These are phyloP conservation scores for Antidorcas marsupialis DNA, from an alignment of 2,113 vertebrate genomes.

Conservation along the genomic window DNA sequence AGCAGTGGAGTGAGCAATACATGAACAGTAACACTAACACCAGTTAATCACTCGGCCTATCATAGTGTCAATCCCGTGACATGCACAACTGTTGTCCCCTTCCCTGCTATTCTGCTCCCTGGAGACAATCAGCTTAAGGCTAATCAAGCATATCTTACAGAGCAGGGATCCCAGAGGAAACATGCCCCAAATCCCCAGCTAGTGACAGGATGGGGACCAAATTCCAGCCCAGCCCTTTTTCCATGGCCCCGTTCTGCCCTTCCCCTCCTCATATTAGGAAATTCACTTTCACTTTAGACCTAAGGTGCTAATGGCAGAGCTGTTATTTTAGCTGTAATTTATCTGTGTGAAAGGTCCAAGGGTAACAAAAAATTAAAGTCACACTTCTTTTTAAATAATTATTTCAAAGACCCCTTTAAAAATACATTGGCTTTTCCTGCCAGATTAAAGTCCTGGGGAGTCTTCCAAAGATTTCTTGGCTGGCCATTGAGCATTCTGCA, in stretches of 20 bases:
- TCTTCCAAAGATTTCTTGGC: not conserved
- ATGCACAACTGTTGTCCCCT: not conserved
- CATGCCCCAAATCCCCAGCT: not conserved
- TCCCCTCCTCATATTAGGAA: not conserved
- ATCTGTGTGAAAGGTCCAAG: not conserved
- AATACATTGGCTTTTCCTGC: not conserved
- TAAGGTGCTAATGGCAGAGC: not conserved
- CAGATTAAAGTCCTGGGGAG: not conserved
- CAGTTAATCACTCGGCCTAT: rapidly evolving
- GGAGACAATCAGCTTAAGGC: not conserved
- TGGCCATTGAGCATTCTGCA: not conserved
- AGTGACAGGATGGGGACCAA: not conserved
- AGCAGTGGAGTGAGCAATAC: no score
- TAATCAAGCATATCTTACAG: not conserved
- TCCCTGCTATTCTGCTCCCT: not conserved
- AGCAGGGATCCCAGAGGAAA: not conserved
- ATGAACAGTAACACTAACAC: rapidly evolving
- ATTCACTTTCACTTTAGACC: not conserved
- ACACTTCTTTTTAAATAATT: not conserved
- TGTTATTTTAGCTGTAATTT: not conserved
- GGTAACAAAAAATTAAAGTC: not conserved
- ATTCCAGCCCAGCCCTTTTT: not conserved
- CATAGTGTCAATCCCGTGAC: not conserved
- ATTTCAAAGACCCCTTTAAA: not conserved
- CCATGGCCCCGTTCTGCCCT: not conserved